Percentiles rank a stretch among this genome's conserved stretches.
Conservation (phyloP, 2,888 invertebrate species). For the Sylvicola cinctus region DNA sequence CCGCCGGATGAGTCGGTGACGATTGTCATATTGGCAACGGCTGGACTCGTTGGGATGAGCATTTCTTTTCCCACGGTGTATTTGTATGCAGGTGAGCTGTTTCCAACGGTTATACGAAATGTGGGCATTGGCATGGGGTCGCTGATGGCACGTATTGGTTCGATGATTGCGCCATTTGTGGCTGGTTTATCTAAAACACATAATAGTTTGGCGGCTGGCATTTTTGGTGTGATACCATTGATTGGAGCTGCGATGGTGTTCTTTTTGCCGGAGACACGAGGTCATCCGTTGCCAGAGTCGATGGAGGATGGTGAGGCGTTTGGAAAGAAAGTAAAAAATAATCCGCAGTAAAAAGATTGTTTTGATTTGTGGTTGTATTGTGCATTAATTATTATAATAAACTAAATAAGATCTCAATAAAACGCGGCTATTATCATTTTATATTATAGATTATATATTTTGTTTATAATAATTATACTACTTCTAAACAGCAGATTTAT, state of each 20-base stretch:
- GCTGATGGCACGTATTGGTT: constrained; percentile 67
- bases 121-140: constrained; percentile 66
- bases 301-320: constrained; percentile 56
- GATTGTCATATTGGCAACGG: constrained; percentile 41
- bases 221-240: constrained; percentile 49
- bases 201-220: constrained; percentile 43
- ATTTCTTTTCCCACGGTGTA: constrained; percentile 72
- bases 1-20: constrained; percentile 26
- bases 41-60: constrained; percentile 62
- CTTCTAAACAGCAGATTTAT: no score
- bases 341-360: no score
- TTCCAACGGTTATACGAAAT: constrained; percentile 75
- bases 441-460: no score
- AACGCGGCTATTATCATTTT: no score
- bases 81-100: constrained; percentile 70
- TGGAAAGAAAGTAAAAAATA: constrained; percentile 28
- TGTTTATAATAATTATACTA: no score
- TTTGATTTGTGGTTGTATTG: no score
- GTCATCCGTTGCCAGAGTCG: constrained; percentile 47
- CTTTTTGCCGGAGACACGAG: constrained; percentile 38
- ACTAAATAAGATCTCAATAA: no score
- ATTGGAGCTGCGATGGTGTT: constrained; percentile 44
- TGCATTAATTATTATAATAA: no score
- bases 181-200: constrained; percentile 34
- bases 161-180: constrained; percentile 67